Base-by-base conservation (phyloP, 2,797 vertebrate genomes). In the Telmatherina bonti region DNA sequence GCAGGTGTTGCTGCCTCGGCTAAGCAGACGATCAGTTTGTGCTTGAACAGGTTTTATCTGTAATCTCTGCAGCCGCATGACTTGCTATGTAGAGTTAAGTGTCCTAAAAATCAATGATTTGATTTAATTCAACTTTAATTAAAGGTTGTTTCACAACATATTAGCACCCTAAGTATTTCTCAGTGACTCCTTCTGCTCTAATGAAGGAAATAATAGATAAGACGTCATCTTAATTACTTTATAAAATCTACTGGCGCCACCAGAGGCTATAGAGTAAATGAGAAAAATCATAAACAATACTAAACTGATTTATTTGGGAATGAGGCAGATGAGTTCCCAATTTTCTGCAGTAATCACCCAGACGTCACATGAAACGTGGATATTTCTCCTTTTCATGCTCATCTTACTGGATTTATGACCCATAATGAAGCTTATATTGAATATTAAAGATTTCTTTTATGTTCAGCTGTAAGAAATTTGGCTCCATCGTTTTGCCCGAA, bases 101-200 rank as follows among this genome's bases (percentile, higher is more conserved):
- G 53, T 60, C 51, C 51, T 22, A 0, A 0, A 70, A 72, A 82
- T 83, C 81, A 74, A 82, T 82, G 41, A 69, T 62, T 9, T 26
- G 12, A 76, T 62, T 77, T 47, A 22, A 67, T 84, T 77, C 2
- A 54, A 1, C 15, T 12, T 18, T 64, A 58, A 82, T 83, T 73
- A 81, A 80, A 71, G 54, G 53, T 30, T 26, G 52, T 54, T 81
- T 47, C 60, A 24, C 55, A n/a, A 15, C 29, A 63, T 58, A 35
- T 49, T 30, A 60, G 7, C 29, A 55, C 45, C 49, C 30, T 5
- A 2, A 63, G 53, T 26, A 33, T 66, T 74, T 63, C 38, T 57
- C 43, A 5, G 30, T 0, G 55, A 72, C 22, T 72, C 43, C 43
- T 38, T 43, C 29, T 8, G 13, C 35, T 79, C 54, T 52, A 47